Percentiles rank a stretch among this genome's conserved stretches.
Evolutionary conservation across 2,113 vertebrate genomes (phyloP).

Genomic region (Pteropus alecto): DNA sequence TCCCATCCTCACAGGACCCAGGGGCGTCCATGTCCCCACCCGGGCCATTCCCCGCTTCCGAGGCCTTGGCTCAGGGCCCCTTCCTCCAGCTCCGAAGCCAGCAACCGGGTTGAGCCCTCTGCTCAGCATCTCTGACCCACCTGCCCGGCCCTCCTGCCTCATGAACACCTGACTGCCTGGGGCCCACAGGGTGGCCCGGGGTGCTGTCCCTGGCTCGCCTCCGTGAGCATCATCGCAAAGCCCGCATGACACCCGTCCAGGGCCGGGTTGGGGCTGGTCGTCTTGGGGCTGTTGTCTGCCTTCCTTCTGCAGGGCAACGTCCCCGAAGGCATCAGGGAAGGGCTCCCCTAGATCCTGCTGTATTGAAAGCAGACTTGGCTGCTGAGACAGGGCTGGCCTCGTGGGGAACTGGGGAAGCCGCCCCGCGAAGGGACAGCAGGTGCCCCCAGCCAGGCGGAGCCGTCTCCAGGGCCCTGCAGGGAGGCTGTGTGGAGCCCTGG

Average conservation of each 20-base stretch:
- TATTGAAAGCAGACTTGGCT: fast-evolving
- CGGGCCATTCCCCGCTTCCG: not conserved
- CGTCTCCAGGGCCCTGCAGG: not conserved
- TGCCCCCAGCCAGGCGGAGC: fast-evolving
- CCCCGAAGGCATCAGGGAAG: too few species aligned
- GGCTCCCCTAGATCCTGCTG: not conserved
- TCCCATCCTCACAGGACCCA: too few species aligned
- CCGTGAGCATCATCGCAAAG: not conserved
- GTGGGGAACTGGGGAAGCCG: fast-evolving
- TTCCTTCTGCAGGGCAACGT: not conserved
- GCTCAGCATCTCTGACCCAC: fast-evolving
- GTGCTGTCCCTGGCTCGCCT: not conserved
- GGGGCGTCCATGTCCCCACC: not conserved
- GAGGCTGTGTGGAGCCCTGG: not conserved
- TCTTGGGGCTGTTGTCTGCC: too few species aligned
- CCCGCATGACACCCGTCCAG: fast-evolving
- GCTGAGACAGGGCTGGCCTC: not conserved
- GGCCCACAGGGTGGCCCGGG: not conserved
- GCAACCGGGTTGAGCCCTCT: fast-evolving
- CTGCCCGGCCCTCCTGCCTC: not conserved
- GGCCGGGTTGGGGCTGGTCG: not conserved
- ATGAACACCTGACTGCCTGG: not conserved
- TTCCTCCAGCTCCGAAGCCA: not conserved
- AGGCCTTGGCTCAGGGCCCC: fast-evolving
- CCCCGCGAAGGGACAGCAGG: fast-evolving